Conservation (phyloP, 2,888 invertebrate species). For the Drosophila rellima region DNA sequence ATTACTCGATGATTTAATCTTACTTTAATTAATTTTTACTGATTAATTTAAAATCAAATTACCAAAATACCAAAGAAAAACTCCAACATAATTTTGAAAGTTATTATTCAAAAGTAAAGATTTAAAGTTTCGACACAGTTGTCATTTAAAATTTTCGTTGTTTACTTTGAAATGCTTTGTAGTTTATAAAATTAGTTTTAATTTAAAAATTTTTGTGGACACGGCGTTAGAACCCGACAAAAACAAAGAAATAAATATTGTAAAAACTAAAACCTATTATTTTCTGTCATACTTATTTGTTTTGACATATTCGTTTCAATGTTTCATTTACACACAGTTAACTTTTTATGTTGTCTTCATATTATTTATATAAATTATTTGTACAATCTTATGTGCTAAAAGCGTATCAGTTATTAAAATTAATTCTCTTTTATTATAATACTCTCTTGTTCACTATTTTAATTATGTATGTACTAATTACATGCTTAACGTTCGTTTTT, state of each 20-base stretch:
- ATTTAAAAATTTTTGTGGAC: neutral
- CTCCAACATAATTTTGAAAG: too few relatives aligned
- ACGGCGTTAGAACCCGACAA: neutral
- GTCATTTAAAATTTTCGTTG: too few relatives aligned
- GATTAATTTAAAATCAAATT: too few relatives aligned
- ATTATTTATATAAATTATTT: conserved; percentile 76
- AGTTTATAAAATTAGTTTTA: too few relatives aligned
- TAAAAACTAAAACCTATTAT: conserved; percentile 22
- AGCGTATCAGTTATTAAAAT: conserved; percentile 86
- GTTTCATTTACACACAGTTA: conserved; percentile 26
- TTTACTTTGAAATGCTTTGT: too few relatives aligned
- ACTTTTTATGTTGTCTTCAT: conserved; percentile 1
- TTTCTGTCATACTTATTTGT: conserved; percentile 20
- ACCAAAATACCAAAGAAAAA: too few relatives aligned
- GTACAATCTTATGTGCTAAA: conserved; percentile 85
- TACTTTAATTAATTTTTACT: too few relatives aligned
- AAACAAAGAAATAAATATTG: conserved; percentile 8
- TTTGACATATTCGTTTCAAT: neutral
- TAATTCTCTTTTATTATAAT: conserved; percentile 71
- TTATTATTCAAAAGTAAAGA: too few relatives aligned
- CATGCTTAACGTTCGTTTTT: conserved; percentile 39
- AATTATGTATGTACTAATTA: conserved; percentile 56
- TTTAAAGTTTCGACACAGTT: too few relatives aligned
- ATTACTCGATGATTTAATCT: too few relatives aligned
- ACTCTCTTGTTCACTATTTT: conserved; percentile 59